Evolutionary conservation across 37 sponge, comb jelly and placozoan genomes (phyloP).

Genomic region (Eunapius fragilis): DNA sequence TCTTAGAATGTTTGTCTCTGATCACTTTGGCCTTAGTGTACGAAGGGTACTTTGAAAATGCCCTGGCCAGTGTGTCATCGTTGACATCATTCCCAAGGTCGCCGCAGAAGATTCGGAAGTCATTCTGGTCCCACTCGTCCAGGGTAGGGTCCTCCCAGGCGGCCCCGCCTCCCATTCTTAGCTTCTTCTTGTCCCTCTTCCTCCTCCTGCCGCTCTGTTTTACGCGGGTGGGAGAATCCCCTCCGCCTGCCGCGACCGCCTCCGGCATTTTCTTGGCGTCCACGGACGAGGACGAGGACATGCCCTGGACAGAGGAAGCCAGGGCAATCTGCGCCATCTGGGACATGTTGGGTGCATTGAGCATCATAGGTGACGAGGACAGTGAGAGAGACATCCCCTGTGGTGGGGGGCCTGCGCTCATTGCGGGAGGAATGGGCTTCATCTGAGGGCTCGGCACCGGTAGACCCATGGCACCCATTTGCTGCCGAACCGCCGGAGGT

Average conservation of each 20-base stretch:
- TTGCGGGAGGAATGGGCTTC: neutral
- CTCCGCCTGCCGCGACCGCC: neutral
- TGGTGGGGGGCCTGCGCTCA: neutral
- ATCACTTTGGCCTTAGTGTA: constrained; percentile 91
- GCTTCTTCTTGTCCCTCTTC: constrained; percentile 66
- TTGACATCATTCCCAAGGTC: constrained; percentile 97
- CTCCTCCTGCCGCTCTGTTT: constrained; percentile 17
- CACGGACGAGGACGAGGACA: neutral
- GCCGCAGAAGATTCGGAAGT: constrained; percentile 94
- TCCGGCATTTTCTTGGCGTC: constrained; percentile 1
- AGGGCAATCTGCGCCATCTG: neutral
- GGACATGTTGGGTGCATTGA: neutral
- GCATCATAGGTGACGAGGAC: neutral
- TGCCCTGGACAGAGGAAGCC: neutral
- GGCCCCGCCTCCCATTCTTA: constrained; percentile 86
- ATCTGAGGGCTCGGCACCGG: neutral
- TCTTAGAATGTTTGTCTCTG: constrained; percentile 90
- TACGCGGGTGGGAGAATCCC: neutral
- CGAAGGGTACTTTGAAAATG: constrained; percentile 87
- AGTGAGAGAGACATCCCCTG: neutral
- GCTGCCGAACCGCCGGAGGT: neutral
- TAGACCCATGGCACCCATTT: neutral
- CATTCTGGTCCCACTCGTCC: constrained; percentile 92
- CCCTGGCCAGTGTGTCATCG: constrained; percentile 86
- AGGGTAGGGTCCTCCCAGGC: constrained; percentile 91